Evolutionary conservation across 2,888 invertebrate species (phyloP), one percentile per base, ranked within the genome.

Genomic region (Chrysolina oricalcia): DNA sequence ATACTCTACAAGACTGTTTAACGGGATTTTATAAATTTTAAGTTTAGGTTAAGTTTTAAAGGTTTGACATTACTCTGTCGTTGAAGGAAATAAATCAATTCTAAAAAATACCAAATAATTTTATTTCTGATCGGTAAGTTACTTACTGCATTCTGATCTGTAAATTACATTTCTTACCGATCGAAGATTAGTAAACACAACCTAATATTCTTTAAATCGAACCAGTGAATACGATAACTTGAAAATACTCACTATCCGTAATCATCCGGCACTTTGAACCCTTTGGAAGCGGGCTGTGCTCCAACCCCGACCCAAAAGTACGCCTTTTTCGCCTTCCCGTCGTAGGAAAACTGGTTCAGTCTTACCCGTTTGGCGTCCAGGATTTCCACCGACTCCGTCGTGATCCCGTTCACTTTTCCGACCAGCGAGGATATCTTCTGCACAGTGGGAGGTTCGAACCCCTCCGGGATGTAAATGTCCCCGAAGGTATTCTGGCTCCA

Each of bases 281-380:
- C 97, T 83, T 94, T 93, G 62, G 94, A 92, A 13, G 94, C 94
- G 0, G 97, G 97, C 86, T 96, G 96, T 27, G 97, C 94, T 0
- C 97, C 97, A 73, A 94, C 93, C 11, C 97, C 97, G 0, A 94
- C 93, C 95, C 96, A 96, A 89, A 97, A 97, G 88, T 94, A 95
- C 0, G 95, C 93, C 80, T 94, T 93, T 80, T 91, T 92, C 0
- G 95, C 95, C 77, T 89, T 89, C 8, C 96, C 96, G 87, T 96
- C 94, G 86, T 96, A 97, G 3, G 89, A 91, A 80, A 97, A 93
- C 83, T 95, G 92, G 0, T 93, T 92, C 81, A 97, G 93, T 43
- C 91, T 91, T 41, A 97, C 91, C 0, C 95, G 95, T 87, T 94
- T 94, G 0, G 97, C 94, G 86, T 97, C 96, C 15, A 96, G 83